These are phyloP conservation scores for Eueides isabella DNA, from an alignment of 1,140 invertebrate species.

Conservation along the genomic window DNA sequence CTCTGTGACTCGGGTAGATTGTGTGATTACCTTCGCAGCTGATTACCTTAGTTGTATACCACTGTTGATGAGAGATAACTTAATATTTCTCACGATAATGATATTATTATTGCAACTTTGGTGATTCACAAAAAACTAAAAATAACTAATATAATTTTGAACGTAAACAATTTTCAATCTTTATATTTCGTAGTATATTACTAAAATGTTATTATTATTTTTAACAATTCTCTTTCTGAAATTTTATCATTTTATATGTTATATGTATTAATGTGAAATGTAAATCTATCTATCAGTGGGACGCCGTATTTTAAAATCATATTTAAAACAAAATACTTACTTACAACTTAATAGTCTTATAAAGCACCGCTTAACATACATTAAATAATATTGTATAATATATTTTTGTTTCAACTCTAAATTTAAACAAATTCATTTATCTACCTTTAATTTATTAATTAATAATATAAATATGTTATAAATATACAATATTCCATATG, in stretches of 20 bases:
- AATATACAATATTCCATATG: too few relatives aligned
- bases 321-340: conserved; percentile 24
- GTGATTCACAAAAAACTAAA: neutral
- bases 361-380: conserved; percentile 24
- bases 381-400: conserved; percentile 24
- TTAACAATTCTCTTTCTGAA: too few relatives aligned
- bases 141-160: neutral
- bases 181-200: too few relatives aligned
- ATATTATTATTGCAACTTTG: neutral
- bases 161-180: too few relatives aligned
- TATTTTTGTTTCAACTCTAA: too few relatives aligned
- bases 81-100: conserved; percentile 17
- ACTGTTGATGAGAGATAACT: conserved; percentile 19
- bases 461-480: too few relatives aligned
- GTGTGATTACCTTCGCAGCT: conserved; percentile 48
- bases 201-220: too few relatives aligned
- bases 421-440: too few relatives aligned
- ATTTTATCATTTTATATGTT: too few relatives aligned
- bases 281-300: conserved; percentile 42
- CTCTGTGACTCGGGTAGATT: conserved; percentile 42
- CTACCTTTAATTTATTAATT: too few relatives aligned
- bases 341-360: conserved; percentile 20
- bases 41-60: conserved; percentile 58
- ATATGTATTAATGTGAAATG: too few relatives aligned
- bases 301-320: conserved; percentile 38